Base-by-base conservation (phyloP, 2,113 vertebrate genomes). In the Hippocampus guttulatus region DNA sequence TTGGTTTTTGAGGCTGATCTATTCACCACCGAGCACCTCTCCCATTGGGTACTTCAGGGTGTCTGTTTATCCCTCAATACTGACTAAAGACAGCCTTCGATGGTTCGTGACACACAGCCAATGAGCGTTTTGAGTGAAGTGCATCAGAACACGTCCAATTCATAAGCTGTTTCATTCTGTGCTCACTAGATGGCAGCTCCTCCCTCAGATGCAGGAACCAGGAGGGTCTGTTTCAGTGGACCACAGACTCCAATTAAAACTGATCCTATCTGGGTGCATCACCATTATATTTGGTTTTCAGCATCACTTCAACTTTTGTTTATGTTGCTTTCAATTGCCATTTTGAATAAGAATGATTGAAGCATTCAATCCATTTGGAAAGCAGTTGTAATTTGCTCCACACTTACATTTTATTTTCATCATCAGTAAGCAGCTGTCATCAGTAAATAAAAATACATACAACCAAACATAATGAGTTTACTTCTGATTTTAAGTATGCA, bases 1-100 rank as follows among this genome's bases (percentile, higher is more conserved):
- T 75, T 99, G 40, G 95, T 98, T 0, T 99, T 98, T 66, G 96
- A 98, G 78, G 96, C 96, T 0, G 95, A 98, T 61, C 94, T 99
- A 49, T 92, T 86, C 69, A 98, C 95, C 0, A 90, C 88, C 0
- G 90, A 82, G 76, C 95, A 99, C 84, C 82, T 93, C 54, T 98
- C 96, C 15, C 95, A 97, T 49, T 98, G 97, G 96, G 95, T 99
- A 30, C 92, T 98, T 0, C 93, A 94, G 68, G 96, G 97, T 0
- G 95, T 98, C 14, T 98, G 95, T 80, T 94, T 98, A 69, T 94
- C 91, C 47, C 85, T 99, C 70, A 99, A 96, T 0, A 65, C 92
- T 0, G 95, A 97, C 60, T 94, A 79, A 92, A 80, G 2, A 2
- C n/a, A 33, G 30, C 27, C 11, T 18, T 67, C 5, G 6, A 10